Conservation (phyloP, 2,797 vertebrate species). For the Galagoides demidoff region DNA sequence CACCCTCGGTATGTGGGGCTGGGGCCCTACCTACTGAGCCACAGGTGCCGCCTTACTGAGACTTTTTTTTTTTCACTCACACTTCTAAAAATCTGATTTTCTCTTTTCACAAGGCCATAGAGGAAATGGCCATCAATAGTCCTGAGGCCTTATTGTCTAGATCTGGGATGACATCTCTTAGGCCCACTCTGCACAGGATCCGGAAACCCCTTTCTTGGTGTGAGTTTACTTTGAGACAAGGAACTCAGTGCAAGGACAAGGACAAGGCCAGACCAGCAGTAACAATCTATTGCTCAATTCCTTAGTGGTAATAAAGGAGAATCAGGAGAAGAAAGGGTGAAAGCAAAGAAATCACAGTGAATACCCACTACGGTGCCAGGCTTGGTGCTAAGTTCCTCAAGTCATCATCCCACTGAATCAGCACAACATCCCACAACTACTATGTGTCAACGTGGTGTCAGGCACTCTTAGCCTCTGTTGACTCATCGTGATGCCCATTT, state of each 20-base stretch:
- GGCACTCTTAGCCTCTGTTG: neutral
- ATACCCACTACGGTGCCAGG: neutral
- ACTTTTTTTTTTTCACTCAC: neutral
- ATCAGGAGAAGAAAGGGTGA: neutral
- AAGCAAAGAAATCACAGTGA: neutral
- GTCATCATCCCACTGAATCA: neutral
- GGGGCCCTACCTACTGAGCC: too few species aligned
- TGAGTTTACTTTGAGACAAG: neutral
- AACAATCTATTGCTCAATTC: neutral
- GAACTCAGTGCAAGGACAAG: neutral
- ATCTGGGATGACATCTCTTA: too few species aligned
- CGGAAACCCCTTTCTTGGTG: neutral
- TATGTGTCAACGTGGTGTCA: accelerated
- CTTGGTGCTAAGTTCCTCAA: neutral
- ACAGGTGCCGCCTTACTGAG: too few species aligned
- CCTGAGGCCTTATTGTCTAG: neutral
- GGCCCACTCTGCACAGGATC: neutral
- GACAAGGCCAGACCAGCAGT: neutral
- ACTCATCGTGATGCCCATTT: neutral
- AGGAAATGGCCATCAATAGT: neutral
- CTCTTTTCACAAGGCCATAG: neutral
- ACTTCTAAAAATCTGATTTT: neutral
- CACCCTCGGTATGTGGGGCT: too few species aligned
- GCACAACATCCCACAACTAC: neutral
- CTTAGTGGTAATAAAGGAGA: neutral